A percentile compares a stretch with the other conserved stretches of the same genome.
These are phyloP conservation scores for Falco biarmicus DNA, from an alignment of 2,797 vertebrate genomes.

Conservation along the genomic window DNA sequence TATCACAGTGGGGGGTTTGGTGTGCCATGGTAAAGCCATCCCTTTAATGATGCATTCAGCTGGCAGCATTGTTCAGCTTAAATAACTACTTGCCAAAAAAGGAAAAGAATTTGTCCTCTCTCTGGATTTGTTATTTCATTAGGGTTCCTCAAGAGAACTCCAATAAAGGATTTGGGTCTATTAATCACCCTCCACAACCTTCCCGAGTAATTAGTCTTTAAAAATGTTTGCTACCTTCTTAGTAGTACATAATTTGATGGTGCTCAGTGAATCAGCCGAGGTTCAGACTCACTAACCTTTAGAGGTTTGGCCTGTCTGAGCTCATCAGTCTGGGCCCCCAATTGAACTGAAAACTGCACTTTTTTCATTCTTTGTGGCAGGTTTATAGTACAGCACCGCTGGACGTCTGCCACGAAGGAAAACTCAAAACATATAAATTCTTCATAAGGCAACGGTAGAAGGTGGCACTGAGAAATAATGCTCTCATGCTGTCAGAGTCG, in stretches of 20 bases:
- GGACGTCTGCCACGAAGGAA: constrained; percentile 44
- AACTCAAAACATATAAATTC: constrained; percentile 66
- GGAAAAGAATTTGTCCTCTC: constrained; percentile 65
- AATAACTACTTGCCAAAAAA: constrained; percentile 65
- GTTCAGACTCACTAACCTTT: constrained; percentile 48
- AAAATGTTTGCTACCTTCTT: constrained; percentile 53
- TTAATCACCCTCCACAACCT: constrained; percentile 63
- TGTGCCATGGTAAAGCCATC: constrained; percentile 18
- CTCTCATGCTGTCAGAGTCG: constrained; percentile 6
- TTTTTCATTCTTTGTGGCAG: constrained; percentile 52
- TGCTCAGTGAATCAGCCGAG: neutral
- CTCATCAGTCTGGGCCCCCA: constrained; percentile 35
- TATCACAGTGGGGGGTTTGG: constrained; percentile 47
- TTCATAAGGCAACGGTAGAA: constrained; percentile 55
- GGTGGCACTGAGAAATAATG: constrained; percentile 47
- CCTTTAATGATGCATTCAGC: constrained; percentile 58
- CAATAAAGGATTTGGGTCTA: constrained; percentile 63
- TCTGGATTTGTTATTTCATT: constrained; percentile 65
- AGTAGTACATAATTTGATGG: neutral
- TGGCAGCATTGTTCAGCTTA: constrained; percentile 39
- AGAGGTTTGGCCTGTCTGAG: constrained; percentile 19
- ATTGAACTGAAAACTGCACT: constrained; percentile 9
- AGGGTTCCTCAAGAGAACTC: constrained; percentile 53
- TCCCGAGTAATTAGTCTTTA: constrained; percentile 55
- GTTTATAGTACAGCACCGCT: constrained; percentile 38